Evolutionary conservation across 2,797 vertebrate genomes (phyloP), one percentile per base, ranked within the genome.

Genomic region (Columba guinea): DNA sequence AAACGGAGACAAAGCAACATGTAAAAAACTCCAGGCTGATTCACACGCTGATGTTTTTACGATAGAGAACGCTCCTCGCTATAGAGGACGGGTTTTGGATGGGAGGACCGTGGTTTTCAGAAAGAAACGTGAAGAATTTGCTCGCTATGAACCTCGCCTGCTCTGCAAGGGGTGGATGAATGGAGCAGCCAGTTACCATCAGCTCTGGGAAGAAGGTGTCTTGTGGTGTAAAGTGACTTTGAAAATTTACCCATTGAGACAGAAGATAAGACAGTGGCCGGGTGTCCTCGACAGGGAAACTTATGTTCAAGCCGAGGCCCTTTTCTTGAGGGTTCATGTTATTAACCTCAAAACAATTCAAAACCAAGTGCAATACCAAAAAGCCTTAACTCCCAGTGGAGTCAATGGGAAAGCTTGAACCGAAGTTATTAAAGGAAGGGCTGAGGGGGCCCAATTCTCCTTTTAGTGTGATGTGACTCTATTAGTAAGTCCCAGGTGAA

Each of bases 41-140:
- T 65, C 28, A 18, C 20, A 7, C 0, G 4, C 9, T 37, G 8
- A 9, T 11, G 7, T 35, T 78, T 74, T 37, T 14, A 41, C 1
- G 3, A 4, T 4, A 27, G 23, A 51, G 37, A 41, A 22, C 5
- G 2, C 13, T 63, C 15, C 6, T 27, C 17, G 30, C 65, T 35
- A 4, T 3, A 39, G 27, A 39, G 21, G 30, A 53, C 55, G 28
- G 37, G 3, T 68, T 84, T 55, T 39, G 41, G 30, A 5, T 7
- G 20, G 41, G 19, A 1, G 0, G 0, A 5, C 32, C 12, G 17
- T 18, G 56, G 8, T 5, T 70, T 75, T 21, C 20, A 8, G 56
- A 35, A 88, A 28, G 8, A 74, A 85, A 73, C 10, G 28, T 20
- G 27, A 34, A 58, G 58, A 37, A 41, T 41, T 32, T 22, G 8